These are phyloP conservation scores for Oxyteleia sp. DNA, from an alignment of 2,888 invertebrate genomes.

Conservation along the genomic window DNA sequence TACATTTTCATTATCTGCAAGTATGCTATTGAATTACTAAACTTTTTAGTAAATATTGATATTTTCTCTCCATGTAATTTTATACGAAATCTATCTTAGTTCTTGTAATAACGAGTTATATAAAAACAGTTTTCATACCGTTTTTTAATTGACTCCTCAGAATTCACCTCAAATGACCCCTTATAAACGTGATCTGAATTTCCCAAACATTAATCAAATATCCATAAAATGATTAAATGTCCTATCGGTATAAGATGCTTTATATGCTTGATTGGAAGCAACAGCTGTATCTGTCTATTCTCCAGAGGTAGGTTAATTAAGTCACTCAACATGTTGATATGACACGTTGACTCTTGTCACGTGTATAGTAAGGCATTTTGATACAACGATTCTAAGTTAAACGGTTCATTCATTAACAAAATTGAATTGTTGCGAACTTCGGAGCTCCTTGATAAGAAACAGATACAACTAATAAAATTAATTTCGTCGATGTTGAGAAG, in stretches of 20 bases:
- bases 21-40: no score
- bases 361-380: constrained; percentile 18
- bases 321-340: constrained; percentile 61
- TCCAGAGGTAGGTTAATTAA: constrained; percentile 63
- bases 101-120: no score
- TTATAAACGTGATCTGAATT: neutral
- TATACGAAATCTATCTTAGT: no score
- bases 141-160: no score
- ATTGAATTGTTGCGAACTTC: constrained; percentile 7
- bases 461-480: constrained; percentile 1
- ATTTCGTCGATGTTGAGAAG: neutral
- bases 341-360: constrained; percentile 62
- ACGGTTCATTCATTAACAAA: constrained; percentile 19
- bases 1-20: no score
- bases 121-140: no score
- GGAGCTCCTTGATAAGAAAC: neutral
- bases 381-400: constrained; percentile 28
- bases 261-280: constrained; percentile 45
- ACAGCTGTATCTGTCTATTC: constrained; percentile 61
- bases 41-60: no score
- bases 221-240: constrained; percentile 6
- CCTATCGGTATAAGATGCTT: constrained; percentile 28
- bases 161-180: no score
- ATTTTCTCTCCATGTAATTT: no score
- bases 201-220: neutral